Percentiles rank a stretch among this genome's conserved stretches.
Conservation (phyloP, 2,888 invertebrate species). For the Eristalinus aeneus region DNA sequence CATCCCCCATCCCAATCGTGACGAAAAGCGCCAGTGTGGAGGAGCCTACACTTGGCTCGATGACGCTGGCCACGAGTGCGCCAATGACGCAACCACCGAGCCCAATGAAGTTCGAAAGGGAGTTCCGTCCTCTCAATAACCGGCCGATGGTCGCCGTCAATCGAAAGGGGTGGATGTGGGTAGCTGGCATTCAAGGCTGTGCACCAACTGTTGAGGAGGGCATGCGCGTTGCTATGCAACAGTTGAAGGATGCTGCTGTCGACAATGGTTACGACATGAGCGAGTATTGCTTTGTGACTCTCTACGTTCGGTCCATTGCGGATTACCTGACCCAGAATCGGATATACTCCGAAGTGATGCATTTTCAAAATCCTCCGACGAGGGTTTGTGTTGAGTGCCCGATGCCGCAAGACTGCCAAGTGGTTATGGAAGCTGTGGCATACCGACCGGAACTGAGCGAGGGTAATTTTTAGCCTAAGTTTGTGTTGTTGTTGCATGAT, state of each 20-base stretch:
- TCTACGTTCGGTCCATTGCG: constrained; percentile 92
- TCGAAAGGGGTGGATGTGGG: constrained; percentile 91
- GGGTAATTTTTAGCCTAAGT: constrained; percentile 67
- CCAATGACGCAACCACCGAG: constrained; percentile 77
- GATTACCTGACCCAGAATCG: constrained; percentile 89
- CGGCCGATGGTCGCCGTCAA: constrained; percentile 85
- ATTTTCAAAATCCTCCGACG: constrained; percentile 90
- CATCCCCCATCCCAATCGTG: constrained; percentile 80
- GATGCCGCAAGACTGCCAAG: constrained; percentile 86
- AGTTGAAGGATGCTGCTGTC: constrained; percentile 83
- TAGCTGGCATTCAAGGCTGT: constrained; percentile 89
- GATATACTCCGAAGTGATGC: constrained; percentile 88
- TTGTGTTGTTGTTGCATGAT: constrained; percentile 49
- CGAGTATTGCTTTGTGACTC: constrained; percentile 90
- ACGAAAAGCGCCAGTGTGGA: constrained; percentile 80
- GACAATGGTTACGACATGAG: constrained; percentile 81
- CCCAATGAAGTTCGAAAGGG: constrained; percentile 82
- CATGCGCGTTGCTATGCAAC: constrained; percentile 87
- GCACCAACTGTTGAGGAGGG: constrained; percentile 85
- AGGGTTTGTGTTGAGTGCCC: constrained; percentile 93
- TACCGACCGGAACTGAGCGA: constrained; percentile 77
- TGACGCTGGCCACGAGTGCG: constrained; percentile 48
- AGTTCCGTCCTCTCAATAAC: constrained; percentile 84
- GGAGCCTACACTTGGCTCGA: constrained; percentile 74
- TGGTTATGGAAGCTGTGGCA: constrained; percentile 89